Base-by-base conservation (phyloP, 2,113 vertebrate species). In the zebrafish (Danio rerio) region DNA sequence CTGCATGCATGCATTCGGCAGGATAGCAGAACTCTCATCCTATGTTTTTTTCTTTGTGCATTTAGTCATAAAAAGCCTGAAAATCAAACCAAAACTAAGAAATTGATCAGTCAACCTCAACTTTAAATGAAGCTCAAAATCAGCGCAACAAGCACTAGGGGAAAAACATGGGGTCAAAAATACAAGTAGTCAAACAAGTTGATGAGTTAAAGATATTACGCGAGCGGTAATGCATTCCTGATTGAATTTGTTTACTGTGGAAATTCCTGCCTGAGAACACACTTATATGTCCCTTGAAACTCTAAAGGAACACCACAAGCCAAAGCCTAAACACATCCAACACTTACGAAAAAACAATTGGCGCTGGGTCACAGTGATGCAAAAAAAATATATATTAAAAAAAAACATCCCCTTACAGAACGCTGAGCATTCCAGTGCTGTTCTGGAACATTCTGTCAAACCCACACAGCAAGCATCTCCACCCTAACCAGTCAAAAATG, bases 391-490 rank as follows among this genome's bases (percentile, higher is more conserved):
- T 2, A 31, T 2, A n/a, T n/a, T n/a, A 31, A 31, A 31, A 31
- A 31, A 31, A 20, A 53, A 45, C 80, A 2, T 45, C 21, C 73
- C 21, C 10, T 5, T 2, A 83, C 82, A 10, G 10, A 78, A 76
- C 79, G 47, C 58, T 16, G 73, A 90, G 89, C 91, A 92, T 91
- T 88, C 89, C 90, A 88, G 81, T 83, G 83, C 80, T 53, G 75
- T 78, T 76, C 87, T 86, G 88, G 91, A 93, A 93, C 90, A 91
- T 93, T 92, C 86, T 74, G 76, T 91, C 79, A 63, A 83, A 83
- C 61, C 73, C 65, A 50, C 52, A n/a, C n/a, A 47, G 18, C 6
- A 1, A 45, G 52, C 4, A 72, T 62, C 69, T 65, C 72, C 68
- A 76, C 84, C 66, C 85, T 63, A 49, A 75, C 13, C 62, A 21